Percentiles rank a stretch among this genome's conserved stretches.
Conservation (phyloP, 2,888 invertebrate genomes). For the Corbicula japonica region DNA sequence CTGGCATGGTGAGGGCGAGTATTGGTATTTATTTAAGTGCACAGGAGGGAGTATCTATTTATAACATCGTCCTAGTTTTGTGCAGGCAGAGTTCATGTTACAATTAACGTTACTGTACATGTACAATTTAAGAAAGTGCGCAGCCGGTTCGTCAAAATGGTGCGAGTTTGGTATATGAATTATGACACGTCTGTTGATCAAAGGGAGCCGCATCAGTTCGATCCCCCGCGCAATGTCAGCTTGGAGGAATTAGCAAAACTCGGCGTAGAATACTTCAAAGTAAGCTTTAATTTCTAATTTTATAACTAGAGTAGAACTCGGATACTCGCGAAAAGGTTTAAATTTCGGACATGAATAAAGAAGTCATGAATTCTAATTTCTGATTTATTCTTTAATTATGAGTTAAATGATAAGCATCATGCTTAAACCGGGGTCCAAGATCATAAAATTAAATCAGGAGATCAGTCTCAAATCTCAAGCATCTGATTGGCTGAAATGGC, state of each 20-base stretch:
- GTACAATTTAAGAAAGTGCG: no score
- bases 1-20: no score
- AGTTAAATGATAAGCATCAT: not conserved
- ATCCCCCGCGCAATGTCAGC: slow-evolving; percentile 91
- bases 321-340: no score
- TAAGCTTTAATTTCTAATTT: slow-evolving; percentile 86
- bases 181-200: slow-evolving; percentile 90
- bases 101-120: no score
- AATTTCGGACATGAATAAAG: not conserved
- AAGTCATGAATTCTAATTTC: not conserved
- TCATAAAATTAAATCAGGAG: not conserved
- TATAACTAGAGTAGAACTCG: no score
- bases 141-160: slow-evolving; percentile 92
- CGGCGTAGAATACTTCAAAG: slow-evolving; percentile 96
- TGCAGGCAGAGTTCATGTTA: no score
- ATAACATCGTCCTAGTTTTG: no score
- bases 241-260: slow-evolving; percentile 91
- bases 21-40: no score
- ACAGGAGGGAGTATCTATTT: no score
- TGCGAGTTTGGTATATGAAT: slow-evolving; percentile 95
- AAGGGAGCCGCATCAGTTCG: slow-evolving; percentile 93
- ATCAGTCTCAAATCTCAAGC: no score
- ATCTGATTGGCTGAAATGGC: no score
- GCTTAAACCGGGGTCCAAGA: not conserved
- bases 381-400: not conserved